Evolutionary conservation across 2,797 vertebrate species (phyloP).

Genomic region (Hoplostethus mediterraneus): DNA sequence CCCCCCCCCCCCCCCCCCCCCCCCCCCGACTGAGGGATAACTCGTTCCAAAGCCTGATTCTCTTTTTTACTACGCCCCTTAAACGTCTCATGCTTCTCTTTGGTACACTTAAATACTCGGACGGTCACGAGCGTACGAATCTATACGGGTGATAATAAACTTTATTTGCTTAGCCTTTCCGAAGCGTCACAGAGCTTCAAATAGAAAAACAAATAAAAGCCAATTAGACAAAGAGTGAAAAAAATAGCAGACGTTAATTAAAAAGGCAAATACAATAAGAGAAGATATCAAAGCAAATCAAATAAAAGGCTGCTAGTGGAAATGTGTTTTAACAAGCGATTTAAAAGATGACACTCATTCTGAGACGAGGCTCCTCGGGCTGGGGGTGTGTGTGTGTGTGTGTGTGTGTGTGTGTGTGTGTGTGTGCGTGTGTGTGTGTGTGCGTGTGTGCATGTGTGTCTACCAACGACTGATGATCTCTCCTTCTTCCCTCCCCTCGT

Average conservation of each 20-base stretch:
- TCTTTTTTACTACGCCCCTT: conserved; percentile 40
- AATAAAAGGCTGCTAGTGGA: neutral
- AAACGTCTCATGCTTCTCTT: conserved; percentile 19
- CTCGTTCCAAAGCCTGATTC: conserved; percentile 31
- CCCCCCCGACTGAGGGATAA: no score
- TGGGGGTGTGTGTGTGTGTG: no score
- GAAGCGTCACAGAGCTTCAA: neutral
- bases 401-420: no score
- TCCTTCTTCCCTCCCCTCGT: neutral
- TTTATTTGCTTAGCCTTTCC: neutral
- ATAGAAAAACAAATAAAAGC: conserved; percentile 1
- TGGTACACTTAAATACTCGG: conserved; percentile 12
- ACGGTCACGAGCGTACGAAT: no score
- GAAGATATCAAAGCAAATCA: no score
- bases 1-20: no score
- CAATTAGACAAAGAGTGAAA: neutral
- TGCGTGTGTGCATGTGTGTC: neutral
- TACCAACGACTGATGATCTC: conserved; percentile 3
- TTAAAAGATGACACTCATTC: no score
- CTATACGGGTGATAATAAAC: no score
- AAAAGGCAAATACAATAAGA: neutral
- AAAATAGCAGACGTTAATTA: neutral
- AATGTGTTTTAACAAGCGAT: neutral
- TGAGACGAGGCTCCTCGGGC: no score
- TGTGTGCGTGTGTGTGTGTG: neutral